Evolutionary conservation across 2,113 vertebrate species (phyloP).

Genomic region (Noctilio leporinus): DNA sequence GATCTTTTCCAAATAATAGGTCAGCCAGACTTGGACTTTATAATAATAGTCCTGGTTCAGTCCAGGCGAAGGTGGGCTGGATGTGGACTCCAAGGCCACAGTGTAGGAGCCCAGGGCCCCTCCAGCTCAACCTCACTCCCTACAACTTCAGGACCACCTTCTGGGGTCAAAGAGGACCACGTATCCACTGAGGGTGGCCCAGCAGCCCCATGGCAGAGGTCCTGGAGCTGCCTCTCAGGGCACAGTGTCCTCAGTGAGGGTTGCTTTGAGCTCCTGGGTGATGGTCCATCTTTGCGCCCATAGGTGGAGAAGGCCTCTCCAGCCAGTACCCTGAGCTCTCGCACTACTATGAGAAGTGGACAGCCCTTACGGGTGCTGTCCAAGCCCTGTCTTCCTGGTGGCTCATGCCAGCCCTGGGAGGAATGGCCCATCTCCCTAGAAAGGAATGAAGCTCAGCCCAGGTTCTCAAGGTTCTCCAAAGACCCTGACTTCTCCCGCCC

Average conservation of each 20-base stretch:
- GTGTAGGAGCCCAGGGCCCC: background rate
- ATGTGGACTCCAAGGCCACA: background rate
- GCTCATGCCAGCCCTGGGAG: background rate
- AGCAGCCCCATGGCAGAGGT: background rate
- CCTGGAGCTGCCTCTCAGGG: background rate
- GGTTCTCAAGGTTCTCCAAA: background rate
- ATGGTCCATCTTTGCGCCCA: background rate
- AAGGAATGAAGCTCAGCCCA: background rate
- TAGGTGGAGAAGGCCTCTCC: background rate
- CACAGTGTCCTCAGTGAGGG: accelerated
- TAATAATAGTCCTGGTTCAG: conserved; percentile 29
- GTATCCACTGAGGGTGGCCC: background rate
- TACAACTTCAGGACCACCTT: background rate
- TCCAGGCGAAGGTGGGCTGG: background rate
- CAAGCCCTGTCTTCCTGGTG: background rate
- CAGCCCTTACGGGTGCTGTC: no score
- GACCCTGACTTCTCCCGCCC: background rate
- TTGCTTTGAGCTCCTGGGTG: background rate
- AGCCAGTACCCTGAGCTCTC: background rate
- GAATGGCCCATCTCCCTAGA: background rate
- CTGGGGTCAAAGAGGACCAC: background rate
- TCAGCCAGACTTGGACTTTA: background rate
- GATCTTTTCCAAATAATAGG: conserved; percentile 1
- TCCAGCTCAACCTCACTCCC: background rate
- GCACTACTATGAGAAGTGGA: background rate